Evolutionary conservation across 2,888 invertebrate genomes (phyloP), one percentile per base, ranked within the genome.

Genomic region (Onchidella celtica): DNA sequence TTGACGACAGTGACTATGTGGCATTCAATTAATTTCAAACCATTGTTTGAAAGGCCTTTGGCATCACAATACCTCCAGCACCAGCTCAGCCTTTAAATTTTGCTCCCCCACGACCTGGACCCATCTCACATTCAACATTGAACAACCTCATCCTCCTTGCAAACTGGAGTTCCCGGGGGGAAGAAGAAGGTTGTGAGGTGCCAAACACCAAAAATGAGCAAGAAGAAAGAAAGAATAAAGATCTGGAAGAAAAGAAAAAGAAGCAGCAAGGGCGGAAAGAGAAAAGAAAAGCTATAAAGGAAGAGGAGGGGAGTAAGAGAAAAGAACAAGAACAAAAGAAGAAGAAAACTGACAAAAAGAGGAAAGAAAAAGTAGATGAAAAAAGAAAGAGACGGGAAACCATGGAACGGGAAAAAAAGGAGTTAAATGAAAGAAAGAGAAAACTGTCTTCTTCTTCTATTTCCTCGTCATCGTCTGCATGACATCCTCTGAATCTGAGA

Each of bases 401-500:
- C 47, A 47, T 11, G 47, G 17, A 47, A 6, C 6, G 47, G 47
- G 17, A 47, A 47, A 47, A 47, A 17, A 47, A 6, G 9, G 47
- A 47, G 17, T 11, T 47, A 47, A 47, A 11, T 47, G 9, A 17
- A 17, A 47, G 47, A 47, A 47, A 47, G 17, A 47, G 47, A 47
- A 47, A 47, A 17, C 6, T 6, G 17, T 47, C 47, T 47, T 47
- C 47, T 11, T 47, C 47, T 17, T 47, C 47, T 17, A 6, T 47
- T 11, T 11, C 17, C 6, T 47, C 47, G 17, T 11, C 47, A 93
- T 83, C 91, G 91, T 29, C n/a, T n/a, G n/a, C n/a, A n/a, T n/a
- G n/a, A n/a, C 93, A 92, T 86, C 92, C 92, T 0, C 9, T 77
- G 24, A 93, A 93, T 83, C 72, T 88, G 21, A 81, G n/a, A n/a